Conservation (phyloP, 1,140 invertebrate genomes). For the Drosophila sturtevanti region DNA sequence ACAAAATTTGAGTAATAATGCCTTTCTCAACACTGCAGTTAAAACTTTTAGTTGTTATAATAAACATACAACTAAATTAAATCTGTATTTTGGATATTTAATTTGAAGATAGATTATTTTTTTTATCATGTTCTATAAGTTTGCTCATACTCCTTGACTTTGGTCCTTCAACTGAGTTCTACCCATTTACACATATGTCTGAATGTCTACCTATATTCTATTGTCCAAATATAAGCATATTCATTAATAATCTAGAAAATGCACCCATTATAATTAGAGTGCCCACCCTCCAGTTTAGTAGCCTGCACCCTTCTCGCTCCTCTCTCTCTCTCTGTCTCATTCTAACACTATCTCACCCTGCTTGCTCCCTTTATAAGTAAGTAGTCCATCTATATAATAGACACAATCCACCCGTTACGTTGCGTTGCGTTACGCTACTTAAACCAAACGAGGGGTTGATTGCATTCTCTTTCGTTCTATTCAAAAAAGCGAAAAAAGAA, state of each 20-base stretch:
- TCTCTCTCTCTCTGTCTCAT: constrained; percentile 9
- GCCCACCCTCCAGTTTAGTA: constrained; percentile 45
- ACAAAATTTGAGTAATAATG: neutral
- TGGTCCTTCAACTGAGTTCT: neutral
- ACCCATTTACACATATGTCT: constrained; percentile 8
- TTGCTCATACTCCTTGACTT: neutral
- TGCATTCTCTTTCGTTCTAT: constrained; percentile 34
- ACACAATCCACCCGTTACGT: constrained; percentile 54
- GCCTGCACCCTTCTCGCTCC: constrained; percentile 2
- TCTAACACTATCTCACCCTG: constrained; percentile 21
- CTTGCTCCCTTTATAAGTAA: neutral
- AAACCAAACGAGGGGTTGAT: constrained; percentile 55
- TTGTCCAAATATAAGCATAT: constrained; percentile 16
- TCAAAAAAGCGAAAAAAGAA: constrained; percentile 1
- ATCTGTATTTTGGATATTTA: neutral
- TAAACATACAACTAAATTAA: neutral
- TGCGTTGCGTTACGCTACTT: constrained; percentile 28
- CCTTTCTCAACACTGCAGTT: neutral
- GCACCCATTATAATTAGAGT: constrained; percentile 75
- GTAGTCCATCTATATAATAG: neutral
- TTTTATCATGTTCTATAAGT: neutral
- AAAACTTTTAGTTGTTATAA: too few relatives aligned
- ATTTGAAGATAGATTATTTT: too few relatives aligned
- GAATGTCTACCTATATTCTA: neutral
- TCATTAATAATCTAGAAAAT: constrained; percentile 60